Percentiles rank a stretch among this genome's conserved stretches.
Conservation (phyloP, 1,140 invertebrate genomes). For the Drosophila subpulchrella region DNA sequence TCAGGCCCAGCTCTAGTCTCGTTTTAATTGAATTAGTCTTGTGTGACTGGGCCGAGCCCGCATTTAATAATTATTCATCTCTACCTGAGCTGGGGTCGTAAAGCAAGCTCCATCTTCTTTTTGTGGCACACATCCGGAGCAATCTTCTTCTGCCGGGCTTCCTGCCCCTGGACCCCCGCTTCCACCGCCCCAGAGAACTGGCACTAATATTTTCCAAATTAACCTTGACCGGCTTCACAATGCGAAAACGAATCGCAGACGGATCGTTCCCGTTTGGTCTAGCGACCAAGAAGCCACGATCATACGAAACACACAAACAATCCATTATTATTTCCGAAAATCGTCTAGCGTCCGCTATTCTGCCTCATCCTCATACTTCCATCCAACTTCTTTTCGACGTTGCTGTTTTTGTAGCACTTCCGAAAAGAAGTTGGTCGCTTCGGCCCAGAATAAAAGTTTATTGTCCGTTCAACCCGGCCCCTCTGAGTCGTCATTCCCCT, state of each 20-base stretch:
- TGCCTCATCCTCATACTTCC: slow-evolving; percentile 5
- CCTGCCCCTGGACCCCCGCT: neutral
- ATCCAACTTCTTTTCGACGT: slow-evolving; percentile 10
- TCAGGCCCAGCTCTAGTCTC: slow-evolving; percentile 30
- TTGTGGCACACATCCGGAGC: slow-evolving; percentile 75
- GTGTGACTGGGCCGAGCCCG: slow-evolving; percentile 34
- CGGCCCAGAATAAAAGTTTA: slow-evolving; percentile 66
- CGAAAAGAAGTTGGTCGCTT: slow-evolving; percentile 66
- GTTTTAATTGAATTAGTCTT: slow-evolving; percentile 64
- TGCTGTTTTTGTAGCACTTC: slow-evolving; percentile 35
- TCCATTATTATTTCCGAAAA: slow-evolving; percentile 68
- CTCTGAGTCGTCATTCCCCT: slow-evolving; percentile 2
- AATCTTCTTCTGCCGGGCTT: slow-evolving; percentile 57
- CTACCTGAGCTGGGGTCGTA: slow-evolving; percentile 42
- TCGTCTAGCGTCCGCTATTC: slow-evolving; percentile 52
- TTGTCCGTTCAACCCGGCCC: slow-evolving; percentile 62
- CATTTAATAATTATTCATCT: slow-evolving; percentile 45
- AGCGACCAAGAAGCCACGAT: slow-evolving; percentile 28
- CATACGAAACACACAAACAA: slow-evolving; percentile 24
- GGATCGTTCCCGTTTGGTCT: slow-evolving; percentile 59
- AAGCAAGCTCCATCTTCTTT: slow-evolving; percentile 50
- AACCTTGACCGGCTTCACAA: slow-evolving; percentile 80
- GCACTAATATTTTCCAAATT: slow-evolving; percentile 73
- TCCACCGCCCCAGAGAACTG: slow-evolving; percentile 8
- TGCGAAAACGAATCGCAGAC: slow-evolving; percentile 60